Evolutionary conservation across 2,113 vertebrate species (phyloP).

Genomic region (Ariopsis seemanni): DNA sequence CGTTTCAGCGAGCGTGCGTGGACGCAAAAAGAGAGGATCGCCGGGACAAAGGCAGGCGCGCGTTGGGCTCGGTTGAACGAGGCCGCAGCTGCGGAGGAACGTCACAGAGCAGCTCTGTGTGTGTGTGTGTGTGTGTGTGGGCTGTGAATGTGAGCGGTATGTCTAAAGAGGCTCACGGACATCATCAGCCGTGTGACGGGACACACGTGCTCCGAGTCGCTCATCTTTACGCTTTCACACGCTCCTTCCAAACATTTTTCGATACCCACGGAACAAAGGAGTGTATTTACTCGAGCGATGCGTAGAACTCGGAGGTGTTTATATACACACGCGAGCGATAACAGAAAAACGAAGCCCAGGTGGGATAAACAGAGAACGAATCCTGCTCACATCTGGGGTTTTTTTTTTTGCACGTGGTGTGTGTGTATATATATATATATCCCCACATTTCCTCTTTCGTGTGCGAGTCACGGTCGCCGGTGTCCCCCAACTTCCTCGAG

Average conservation of each 20-base stretch:
- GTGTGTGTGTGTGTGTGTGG: conserved; percentile 28
- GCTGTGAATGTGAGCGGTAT: conserved; percentile 31
- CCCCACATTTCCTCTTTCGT: background rate
- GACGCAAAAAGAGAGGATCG: conserved; percentile 25
- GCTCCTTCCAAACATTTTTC: background rate
- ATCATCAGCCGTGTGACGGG: background rate
- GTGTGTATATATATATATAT: too few species aligned
- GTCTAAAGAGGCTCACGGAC: conserved; percentile 25
- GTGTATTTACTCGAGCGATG: background rate
- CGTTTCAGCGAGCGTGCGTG: conserved; percentile 25
- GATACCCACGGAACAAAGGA: conserved; percentile 16
- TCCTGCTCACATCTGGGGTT: conserved; percentile 36
- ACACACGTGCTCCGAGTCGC: conserved; percentile 1
- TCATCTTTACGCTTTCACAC: conserved; percentile 14
- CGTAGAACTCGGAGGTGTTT: too few species aligned
- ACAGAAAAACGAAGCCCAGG: conserved; percentile 20
- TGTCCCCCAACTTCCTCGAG: conserved; percentile 39
- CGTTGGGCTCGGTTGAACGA: conserved; percentile 40
- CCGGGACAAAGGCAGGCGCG: conserved; percentile 25
- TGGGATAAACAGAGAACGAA: conserved; percentile 10
- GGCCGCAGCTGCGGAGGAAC: conserved; percentile 42
- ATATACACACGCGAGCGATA: background rate
- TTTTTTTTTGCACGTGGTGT: too few species aligned
- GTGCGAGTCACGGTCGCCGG: background rate
- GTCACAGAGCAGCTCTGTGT: conserved; percentile 27